Evolutionary conservation across 2,888 invertebrate genomes (phyloP), one percentile per base, ranked within the genome.

Genomic region (Automeris io): DNA sequence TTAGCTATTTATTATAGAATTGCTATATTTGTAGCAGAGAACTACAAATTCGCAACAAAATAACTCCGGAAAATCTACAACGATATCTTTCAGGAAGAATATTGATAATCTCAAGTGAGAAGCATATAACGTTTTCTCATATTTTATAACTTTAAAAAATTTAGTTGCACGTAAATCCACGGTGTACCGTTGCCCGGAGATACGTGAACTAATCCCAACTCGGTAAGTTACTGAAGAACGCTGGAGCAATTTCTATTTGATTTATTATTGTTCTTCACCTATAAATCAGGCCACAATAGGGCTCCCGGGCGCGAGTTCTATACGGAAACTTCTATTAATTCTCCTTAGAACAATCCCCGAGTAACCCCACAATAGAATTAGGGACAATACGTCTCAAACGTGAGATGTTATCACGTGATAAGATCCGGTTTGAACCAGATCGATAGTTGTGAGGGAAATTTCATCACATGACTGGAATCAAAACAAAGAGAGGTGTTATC

Each of bases 251-350:
- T 82, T 68, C 75, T 68, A 74, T 83, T 80, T 83, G 83, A 86
- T 85, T 85, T 85, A 85, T 82, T 78, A 76, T 82, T 82, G 82
- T 82, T 82, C 83, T 85, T 82, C 69, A 65, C 66, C 74, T 74
- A 82, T 85, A 83, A 83, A 82, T 85, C 83, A 80, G 76, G 60
- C 58, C 61, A 75, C 75, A 75, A 76, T 75, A 71, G 71, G 69
- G 70, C 69, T 70, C 69, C 56, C 49, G 61, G 70, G 73, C 65
- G 67, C 65, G 60, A 55, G 53, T 51, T 54, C 50, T 53, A 57
- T 62, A 59, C 57, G 61, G 69, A 70, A 74, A 79, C 74, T 83
- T 82, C 81, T 82, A 83, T 83, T 81, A 83, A 83, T 82, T 79
- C 78, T 71, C 71, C 71, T 78, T 72, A 79, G 78, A 82, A 79